Evolutionary conservation across 2,888 invertebrate genomes (phyloP), one percentile per base, ranked within the genome.

Genomic region (Apamea monoglypha): DNA sequence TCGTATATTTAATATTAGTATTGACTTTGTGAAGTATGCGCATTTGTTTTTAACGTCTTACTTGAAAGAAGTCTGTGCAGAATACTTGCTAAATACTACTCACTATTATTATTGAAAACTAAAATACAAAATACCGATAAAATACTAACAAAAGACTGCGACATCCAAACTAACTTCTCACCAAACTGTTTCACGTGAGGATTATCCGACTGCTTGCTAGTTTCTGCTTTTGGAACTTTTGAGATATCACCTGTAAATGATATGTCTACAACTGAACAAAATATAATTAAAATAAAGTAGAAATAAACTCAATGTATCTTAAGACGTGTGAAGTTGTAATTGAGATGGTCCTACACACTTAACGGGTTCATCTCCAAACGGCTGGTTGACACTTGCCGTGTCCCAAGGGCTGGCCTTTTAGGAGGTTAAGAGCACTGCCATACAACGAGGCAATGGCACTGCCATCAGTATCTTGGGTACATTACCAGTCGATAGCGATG

Each of bases 101-200:
- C 7, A 36, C 7, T 66, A 56, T 36, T 56, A 74, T n/a, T 40
- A 21, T 12, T 64, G 12, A 21, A 56, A 68, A 56, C 83, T 56
- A 81, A 25, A 67, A 6, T 29, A 66, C n/a, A 40, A 83, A 40
- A 61, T n/a, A 64, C 36, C 25, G 76, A 67, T 63, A 63, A 32
- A 63, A 32, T 10, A 83, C 50, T 69, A 79, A 44, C n/a, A 53
- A 16, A 61, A 47, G 18, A 64, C 18, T 67, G 53, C n/a, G 8
- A 59, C 5, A 16, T 25, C 50, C n/a, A 25, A 40, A 32, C 6
- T 68, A 44, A 32, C 32, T n/a, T 53, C 86, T 86, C 83, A 86
- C 84, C 84, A 59, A 84, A 86, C 36, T 74, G 1, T 72, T 68
- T 82, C 40, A 74, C 71, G 29, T 84, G 86, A 29, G 74, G 86